Evolutionary conservation across 2,888 invertebrate genomes (phyloP).

Genomic region (Apodemia zela): DNA sequence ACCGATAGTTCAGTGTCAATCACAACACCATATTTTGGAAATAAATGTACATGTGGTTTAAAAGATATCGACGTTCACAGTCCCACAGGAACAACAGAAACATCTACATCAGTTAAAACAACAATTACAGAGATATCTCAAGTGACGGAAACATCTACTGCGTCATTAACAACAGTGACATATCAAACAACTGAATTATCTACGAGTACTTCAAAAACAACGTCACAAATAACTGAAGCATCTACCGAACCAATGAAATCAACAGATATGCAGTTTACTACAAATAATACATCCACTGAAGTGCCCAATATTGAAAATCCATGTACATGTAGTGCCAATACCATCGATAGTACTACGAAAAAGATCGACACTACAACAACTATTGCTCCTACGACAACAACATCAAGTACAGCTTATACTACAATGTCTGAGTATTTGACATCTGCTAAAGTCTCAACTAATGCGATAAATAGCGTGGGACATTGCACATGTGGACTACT

Average conservation of each 20-base stretch:
- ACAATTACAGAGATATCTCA: background rate
- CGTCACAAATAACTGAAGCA: background rate
- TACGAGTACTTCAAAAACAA: background rate
- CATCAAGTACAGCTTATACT: background rate
- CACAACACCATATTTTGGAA: constrained; percentile 4
- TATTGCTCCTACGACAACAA: background rate
- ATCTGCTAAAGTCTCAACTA: background rate
- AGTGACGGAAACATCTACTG: background rate
- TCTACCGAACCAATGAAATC: background rate
- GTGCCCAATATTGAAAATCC: background rate
- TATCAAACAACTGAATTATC: background rate
- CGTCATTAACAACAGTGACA: background rate
- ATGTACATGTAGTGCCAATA: constrained; percentile 1
- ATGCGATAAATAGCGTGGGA: background rate
- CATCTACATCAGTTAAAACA: background rate
- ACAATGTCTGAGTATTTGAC: background rate
- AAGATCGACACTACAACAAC: background rate
- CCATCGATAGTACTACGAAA: background rate
- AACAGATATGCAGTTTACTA: background rate
- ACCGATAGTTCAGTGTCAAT: background rate
- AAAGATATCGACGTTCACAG: constrained; percentile 17
- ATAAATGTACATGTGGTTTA: constrained; percentile 19
- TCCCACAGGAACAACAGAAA: background rate
- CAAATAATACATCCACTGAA: background rate
- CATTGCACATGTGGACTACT: background rate